Percentiles rank a stretch among this genome's conserved stretches.
Evolutionary conservation across 2,888 invertebrate species (phyloP).

Genomic region (Aleiodes testaceus): DNA sequence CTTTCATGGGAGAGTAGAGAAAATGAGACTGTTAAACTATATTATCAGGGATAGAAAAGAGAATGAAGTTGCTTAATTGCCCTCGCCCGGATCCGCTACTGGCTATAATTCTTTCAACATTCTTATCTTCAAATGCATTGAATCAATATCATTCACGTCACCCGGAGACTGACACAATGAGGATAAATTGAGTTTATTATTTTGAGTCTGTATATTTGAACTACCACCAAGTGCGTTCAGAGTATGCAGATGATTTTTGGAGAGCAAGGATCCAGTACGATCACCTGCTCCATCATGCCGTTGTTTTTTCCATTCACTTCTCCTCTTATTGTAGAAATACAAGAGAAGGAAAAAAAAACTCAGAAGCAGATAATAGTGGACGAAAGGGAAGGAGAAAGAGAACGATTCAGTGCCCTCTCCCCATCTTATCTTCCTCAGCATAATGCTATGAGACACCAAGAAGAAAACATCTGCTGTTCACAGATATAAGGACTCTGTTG

Average conservation of each 20-base stretch:
- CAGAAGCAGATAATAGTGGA: constrained; percentile 48
- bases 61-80: constrained; percentile 42
- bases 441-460: constrained; percentile 35
- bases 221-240: not conserved
- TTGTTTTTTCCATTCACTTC: constrained; percentile 38
- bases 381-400: constrained; percentile 30
- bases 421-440: constrained; percentile 9
- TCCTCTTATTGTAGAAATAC: constrained; percentile 35
- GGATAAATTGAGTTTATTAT: constrained; percentile 3
- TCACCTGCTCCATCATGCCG: constrained; percentile 50
- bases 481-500: constrained; percentile 49
- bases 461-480: constrained; percentile 47
- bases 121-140: constrained; percentile 12
- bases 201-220: not conserved
- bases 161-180: not conserved
- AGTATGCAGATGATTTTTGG: not conserved
- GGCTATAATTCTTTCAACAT: not conserved
- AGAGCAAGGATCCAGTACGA: not conserved
- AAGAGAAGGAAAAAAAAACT: constrained; percentile 7
- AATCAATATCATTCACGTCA: constrained; percentile 8
- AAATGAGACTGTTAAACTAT: constrained; percentile 3
- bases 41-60: not conserved
- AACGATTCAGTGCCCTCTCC: constrained; percentile 29
- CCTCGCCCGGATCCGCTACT: constrained; percentile 41
- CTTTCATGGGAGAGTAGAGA: constrained; percentile 37